Evolutionary conservation across 2,888 invertebrate species (phyloP).

Genomic region (Prenolepis imparis): DNA sequence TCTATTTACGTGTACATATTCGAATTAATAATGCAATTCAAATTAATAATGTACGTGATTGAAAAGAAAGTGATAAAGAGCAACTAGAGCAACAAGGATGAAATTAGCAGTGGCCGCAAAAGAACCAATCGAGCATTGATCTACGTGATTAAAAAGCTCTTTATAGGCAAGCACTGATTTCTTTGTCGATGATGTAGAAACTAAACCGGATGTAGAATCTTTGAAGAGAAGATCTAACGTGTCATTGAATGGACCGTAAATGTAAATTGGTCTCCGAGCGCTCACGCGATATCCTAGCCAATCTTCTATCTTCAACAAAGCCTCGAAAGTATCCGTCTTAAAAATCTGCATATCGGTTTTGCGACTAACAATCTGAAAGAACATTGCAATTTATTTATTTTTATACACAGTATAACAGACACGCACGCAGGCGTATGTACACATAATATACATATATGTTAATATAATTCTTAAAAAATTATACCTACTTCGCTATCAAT

Average conservation of each 20-base stretch:
- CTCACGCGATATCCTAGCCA: slow-evolving; percentile 87
- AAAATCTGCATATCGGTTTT: slow-evolving; percentile 66
- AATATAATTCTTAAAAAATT: neutral
- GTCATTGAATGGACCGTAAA: slow-evolving; percentile 89
- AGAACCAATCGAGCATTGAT: neutral
- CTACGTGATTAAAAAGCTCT: slow-evolving; percentile 86
- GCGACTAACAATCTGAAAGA: slow-evolving; percentile 79
- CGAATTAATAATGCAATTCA: slow-evolving; percentile 17
- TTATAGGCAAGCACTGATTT: slow-evolving; percentile 88
- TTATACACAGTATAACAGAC: neutral
- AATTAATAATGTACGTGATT: slow-evolving; percentile 20
- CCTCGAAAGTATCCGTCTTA: slow-evolving; percentile 73
- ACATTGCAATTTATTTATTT: neutral
- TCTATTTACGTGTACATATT: slow-evolving; percentile 12
- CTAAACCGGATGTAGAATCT: slow-evolving; percentile 88
- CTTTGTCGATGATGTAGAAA: slow-evolving; percentile 85
- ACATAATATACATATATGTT: neutral
- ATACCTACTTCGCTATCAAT: slow-evolving; percentile 88
- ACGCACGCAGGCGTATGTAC: neutral
- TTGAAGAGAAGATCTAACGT: slow-evolving; percentile 88
- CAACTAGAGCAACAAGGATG: slow-evolving; percentile 8
- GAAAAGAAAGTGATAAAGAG: slow-evolving; percentile 35
- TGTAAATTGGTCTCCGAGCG: slow-evolving; percentile 84
- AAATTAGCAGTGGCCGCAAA: slow-evolving; percentile 13
- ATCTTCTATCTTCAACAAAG: slow-evolving; percentile 87